Conservation (phyloP, 2,797 vertebrate genomes). For the Hydrocynus forskahlii region DNA sequence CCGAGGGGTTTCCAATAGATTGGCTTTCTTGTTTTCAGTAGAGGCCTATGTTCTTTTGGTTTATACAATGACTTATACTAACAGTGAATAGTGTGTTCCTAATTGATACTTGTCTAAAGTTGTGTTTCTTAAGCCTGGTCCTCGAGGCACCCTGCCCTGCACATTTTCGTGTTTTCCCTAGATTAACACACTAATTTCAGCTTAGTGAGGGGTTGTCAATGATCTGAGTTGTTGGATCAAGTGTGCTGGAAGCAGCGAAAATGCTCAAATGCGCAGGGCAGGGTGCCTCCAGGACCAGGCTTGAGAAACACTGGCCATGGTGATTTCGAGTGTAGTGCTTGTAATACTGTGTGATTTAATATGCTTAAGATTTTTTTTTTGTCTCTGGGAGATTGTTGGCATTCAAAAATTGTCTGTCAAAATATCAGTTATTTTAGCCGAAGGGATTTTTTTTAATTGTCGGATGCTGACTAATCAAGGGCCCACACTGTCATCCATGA, state of each 20-base stretch:
- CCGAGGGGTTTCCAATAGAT: constrained; percentile 68
- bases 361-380: constrained; percentile 37
- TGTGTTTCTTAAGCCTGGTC: constrained; percentile 25
- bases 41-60: constrained; percentile 46
- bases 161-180: too few species aligned
- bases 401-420: background rate
- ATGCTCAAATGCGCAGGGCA: too few species aligned
- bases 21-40: constrained; percentile 62
- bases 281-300: too few species aligned
- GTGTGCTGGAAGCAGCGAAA: too few species aligned
- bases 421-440: background rate
- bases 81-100: constrained; percentile 43
- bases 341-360: constrained; percentile 61
- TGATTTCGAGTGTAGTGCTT: constrained; percentile 36
- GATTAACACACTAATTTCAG: too few species aligned
- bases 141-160: too few species aligned
- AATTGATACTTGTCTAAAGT: constrained; percentile 48
- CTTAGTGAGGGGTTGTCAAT: too few species aligned
- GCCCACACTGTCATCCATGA: constrained; percentile 16
- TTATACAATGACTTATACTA: constrained; percentile 62
- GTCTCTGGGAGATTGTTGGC: constrained; percentile 7
- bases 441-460: background rate
- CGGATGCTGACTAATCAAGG: background rate
- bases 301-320: too few species aligned
- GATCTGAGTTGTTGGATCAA: too few species aligned